Percentiles rank a stretch among this genome's conserved stretches.
phyloP scores from a whole-genome alignment of 64 coral and sea anemone genomes.

The Astreopora myriophthalma region DNA sequence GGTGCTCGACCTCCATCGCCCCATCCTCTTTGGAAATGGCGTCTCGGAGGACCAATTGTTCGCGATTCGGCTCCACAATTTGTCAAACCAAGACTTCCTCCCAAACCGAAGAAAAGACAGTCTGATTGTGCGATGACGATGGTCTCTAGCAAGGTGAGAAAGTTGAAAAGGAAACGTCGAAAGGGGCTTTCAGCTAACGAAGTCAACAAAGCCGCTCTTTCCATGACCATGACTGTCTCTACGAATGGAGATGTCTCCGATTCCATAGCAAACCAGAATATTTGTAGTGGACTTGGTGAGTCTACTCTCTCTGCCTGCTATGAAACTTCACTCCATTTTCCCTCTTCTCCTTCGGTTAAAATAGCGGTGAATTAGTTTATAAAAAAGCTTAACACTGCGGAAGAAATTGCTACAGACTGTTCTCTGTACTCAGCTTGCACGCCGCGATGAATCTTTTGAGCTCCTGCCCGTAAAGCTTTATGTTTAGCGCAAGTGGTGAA shows the following conservation, averaged over 20 bases:
- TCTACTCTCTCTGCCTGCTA: background rate
- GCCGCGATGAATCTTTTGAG: too few relatives aligned
- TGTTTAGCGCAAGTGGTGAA: background rate
- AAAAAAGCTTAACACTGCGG: too few relatives aligned
- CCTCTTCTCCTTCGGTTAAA: background rate
- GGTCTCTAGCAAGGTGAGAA: background rate
- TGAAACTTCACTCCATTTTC: background rate
- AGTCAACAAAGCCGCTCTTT: background rate
- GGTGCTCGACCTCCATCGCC: background rate
- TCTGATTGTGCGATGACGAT: background rate
- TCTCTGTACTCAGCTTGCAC: too few relatives aligned
- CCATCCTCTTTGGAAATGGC: constrained; percentile 58
- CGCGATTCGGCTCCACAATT: background rate
- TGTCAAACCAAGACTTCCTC: background rate
- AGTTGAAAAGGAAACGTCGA: background rate
- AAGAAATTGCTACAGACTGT: too few relatives aligned
- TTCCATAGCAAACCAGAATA: background rate
- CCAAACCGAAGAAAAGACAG: background rate
- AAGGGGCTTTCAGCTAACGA: background rate
- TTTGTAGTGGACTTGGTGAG: background rate
- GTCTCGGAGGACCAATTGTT: constrained; percentile 30
- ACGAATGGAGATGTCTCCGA: background rate
- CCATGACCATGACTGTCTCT: background rate
- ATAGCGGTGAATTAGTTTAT: background rate
- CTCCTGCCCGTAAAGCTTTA: background rate